These are phyloP conservation scores for Lasius fuliginosus DNA, from an alignment of 2,888 invertebrate genomes.

Conservation along the genomic window DNA sequence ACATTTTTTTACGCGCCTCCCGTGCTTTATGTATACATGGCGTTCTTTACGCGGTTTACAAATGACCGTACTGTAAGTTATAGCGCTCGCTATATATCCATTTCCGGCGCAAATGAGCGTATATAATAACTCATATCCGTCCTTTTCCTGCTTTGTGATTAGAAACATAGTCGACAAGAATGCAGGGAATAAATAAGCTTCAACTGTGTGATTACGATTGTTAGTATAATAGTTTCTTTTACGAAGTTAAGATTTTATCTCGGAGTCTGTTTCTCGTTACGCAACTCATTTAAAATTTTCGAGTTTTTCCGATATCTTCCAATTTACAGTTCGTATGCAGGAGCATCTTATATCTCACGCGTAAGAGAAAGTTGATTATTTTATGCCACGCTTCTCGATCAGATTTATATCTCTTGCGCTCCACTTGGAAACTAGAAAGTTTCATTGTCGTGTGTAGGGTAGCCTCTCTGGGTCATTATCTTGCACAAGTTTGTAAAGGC, in stretches of 20 bases:
- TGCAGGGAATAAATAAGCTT: conserved; percentile 9
- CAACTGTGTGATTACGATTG: background rate
- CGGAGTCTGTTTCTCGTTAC: background rate
- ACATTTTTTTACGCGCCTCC: conserved; percentile 58
- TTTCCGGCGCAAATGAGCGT: background rate
- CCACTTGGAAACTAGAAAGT: conserved; percentile 53
- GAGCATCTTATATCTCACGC: conserved; percentile 32
- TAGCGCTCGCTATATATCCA: background rate
- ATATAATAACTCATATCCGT: conserved; percentile 5
- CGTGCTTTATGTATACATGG: conserved; percentile 33
- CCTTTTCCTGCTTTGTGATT: background rate
- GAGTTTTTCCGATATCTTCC: conserved; percentile 26
- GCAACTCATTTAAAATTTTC: background rate
- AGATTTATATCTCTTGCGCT: conserved; percentile 60
- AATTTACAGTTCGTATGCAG: conserved; percentile 36
- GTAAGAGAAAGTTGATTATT: conserved; percentile 9
- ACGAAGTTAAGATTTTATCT: background rate
- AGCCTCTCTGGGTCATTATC: conserved; percentile 60
- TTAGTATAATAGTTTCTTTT: conserved; percentile 2
- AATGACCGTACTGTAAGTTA: conserved; percentile 32
- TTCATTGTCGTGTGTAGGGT: conserved; percentile 33
- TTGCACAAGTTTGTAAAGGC: conserved; percentile 28
- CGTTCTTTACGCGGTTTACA: background rate
- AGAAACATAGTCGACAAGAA: background rate
- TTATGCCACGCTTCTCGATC: conserved; percentile 13